phyloP scores from a whole-genome alignment of 2,888 invertebrate species.

The Oligia strigilis region DNA sequence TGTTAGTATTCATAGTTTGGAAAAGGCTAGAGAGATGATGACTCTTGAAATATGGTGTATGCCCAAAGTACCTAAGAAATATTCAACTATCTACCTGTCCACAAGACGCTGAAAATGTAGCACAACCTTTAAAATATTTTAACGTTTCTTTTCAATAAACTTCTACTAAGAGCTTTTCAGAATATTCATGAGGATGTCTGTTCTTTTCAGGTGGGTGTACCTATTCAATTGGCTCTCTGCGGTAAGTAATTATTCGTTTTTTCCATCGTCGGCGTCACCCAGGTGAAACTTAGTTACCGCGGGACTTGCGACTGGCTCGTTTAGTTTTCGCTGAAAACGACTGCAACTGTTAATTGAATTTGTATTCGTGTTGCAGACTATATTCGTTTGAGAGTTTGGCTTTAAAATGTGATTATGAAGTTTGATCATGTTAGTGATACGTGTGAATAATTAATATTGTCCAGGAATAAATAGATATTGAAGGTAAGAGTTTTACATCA shows the following conservation, averaged over 20 bases:
- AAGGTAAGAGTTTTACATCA: background rate
- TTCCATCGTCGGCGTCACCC: constrained; percentile 59
- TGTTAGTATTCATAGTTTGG: too few relatives aligned
- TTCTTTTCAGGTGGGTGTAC: constrained; percentile 87
- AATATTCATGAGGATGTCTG: constrained; percentile 89
- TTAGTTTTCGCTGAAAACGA: constrained; percentile 72
- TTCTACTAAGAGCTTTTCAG: constrained; percentile 85
- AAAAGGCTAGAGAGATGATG: too few relatives aligned
- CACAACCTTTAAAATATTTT: constrained; percentile 62
- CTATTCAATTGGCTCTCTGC: constrained; percentile 78
- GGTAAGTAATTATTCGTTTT: constrained; percentile 77
- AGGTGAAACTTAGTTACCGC: constrained; percentile 78
- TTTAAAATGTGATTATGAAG: constrained; percentile 8
- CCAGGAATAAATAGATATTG: too few relatives aligned
- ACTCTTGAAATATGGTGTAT: too few relatives aligned
- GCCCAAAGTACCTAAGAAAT: too few relatives aligned
- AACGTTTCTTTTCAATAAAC: constrained; percentile 86
- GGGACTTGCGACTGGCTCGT: constrained; percentile 70
- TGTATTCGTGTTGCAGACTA: constrained; percentile 39
- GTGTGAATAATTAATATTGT: constrained; percentile 11
- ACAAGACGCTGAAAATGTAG: constrained; percentile 38
- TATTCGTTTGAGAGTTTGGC: constrained; percentile 13
- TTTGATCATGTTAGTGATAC: constrained; percentile 5
- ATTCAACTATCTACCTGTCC: background rate
- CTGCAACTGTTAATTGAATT: constrained; percentile 69